These are phyloP conservation scores for Spongilla lacustris DNA, from an alignment of 37 sponge, comb jelly and placozoan genomes.

Conservation along the genomic window DNA sequence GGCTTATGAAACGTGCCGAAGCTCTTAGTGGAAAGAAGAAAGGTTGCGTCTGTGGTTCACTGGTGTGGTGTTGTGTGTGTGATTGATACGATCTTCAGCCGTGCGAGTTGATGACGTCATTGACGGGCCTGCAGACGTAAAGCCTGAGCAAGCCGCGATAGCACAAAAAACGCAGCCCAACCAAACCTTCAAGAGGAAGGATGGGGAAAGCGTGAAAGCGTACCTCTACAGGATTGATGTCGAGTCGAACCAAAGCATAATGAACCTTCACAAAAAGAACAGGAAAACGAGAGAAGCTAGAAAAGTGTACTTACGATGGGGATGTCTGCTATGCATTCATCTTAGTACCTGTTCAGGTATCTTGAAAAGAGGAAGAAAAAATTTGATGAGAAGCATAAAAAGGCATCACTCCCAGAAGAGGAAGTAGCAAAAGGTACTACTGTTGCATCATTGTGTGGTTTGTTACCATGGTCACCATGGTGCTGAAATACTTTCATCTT, in stretches of 20 bases:
- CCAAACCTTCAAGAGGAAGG: conserved; percentile 25
- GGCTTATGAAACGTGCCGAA: conserved; percentile 30
- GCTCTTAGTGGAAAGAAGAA: neutral
- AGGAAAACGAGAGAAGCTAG: conserved; percentile 34
- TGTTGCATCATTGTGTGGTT: neutral
- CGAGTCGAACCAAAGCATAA: conserved; percentile 65
- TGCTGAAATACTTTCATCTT: neutral
- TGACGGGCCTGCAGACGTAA: too few species aligned
- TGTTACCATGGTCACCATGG: neutral
- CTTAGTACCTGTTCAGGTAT: conserved; percentile 26
- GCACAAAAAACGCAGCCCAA: neutral
- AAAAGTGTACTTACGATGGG: conserved; percentile 14
- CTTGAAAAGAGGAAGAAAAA: conserved; percentile 44
- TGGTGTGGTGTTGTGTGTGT: neutral
- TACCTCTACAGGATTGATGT: conserved; percentile 68
- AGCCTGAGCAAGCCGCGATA: neutral
- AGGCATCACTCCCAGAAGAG: neutral
- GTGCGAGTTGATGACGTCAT: neutral
- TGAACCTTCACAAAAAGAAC: conserved; percentile 46
- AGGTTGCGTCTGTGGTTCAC: neutral
- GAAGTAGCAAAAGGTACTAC: neutral
- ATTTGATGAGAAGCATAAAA: conserved; percentile 9
- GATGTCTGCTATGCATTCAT: neutral
- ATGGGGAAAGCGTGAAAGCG: conserved; percentile 54
- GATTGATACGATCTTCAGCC: neutral